phyloP scores from a whole-genome alignment of 2,888 invertebrate genomes.

The Troides helena region DNA sequence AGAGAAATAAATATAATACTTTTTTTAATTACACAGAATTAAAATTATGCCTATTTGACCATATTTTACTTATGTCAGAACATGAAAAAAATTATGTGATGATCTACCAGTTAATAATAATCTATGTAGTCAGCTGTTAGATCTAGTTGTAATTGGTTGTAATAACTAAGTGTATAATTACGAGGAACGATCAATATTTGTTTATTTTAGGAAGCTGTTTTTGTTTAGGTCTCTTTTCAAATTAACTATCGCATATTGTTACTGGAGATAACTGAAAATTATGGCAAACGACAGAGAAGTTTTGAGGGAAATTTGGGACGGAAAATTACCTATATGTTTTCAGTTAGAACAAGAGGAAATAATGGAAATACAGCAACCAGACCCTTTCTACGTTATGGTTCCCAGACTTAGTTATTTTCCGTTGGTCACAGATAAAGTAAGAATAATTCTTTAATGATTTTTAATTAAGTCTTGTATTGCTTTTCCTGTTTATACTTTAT shows the following conservation, averaged over 20 bases:
- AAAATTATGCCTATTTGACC: too few species aligned
- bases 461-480: background rate
- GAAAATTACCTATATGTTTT: slow-evolving; percentile 96
- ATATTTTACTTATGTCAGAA: too few species aligned
- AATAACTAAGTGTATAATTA: too few species aligned
- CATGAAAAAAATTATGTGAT: too few species aligned
- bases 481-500: background rate
- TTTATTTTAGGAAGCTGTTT: background rate
- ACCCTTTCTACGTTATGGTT: slow-evolving; percentile 95
- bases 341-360: slow-evolving; percentile 93
- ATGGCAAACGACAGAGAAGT: slow-evolving; percentile 98
- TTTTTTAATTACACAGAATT: too few species aligned
- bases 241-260: background rate
- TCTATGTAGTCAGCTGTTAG: background rate
- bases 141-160: background rate
- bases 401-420: slow-evolving; percentile 97
- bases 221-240: too few species aligned
- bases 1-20: too few species aligned
- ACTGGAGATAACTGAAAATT: background rate
- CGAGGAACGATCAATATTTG: background rate
- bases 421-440: slow-evolving; percentile 95
- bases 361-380: slow-evolving; percentile 92
- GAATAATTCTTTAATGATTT: slow-evolving; percentile 25
- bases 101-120: background rate
- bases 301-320: slow-evolving; percentile 96